Percentiles rank a stretch among this genome's conserved stretches.
Conservation (phyloP, 2,888 invertebrate species). For the Stenchaetothrips biformis region DNA sequence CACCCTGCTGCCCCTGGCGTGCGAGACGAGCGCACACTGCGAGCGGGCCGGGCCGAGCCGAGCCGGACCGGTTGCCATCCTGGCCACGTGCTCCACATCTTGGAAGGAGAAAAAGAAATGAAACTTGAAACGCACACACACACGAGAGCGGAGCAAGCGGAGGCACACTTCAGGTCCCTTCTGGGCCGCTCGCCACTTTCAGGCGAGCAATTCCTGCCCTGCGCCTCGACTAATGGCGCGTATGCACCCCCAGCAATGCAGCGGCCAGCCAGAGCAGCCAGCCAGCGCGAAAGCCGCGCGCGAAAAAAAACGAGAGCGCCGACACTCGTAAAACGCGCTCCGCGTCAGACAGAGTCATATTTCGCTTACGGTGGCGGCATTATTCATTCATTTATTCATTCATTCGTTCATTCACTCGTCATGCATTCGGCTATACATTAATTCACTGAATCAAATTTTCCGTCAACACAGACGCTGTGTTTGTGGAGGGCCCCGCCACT, state of each 20-base stretch:
- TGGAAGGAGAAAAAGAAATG: not conserved
- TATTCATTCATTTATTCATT: too few relatives aligned
- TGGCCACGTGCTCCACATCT: conserved; percentile 2
- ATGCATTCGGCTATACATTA: too few relatives aligned
- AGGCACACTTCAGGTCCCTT: conserved; percentile 7
- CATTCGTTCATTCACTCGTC: too few relatives aligned
- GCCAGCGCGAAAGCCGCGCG: not conserved
- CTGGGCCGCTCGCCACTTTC: conserved; percentile 1
- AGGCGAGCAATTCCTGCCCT: not conserved
- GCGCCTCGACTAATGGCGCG: not conserved
- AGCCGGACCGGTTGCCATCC: not conserved
- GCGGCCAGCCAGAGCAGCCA: not conserved
- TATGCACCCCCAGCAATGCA: not conserved
- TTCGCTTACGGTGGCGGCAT: too few relatives aligned
- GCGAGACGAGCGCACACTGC: too few relatives aligned
- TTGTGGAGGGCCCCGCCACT: too few relatives aligned
- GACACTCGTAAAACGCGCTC: not conserved
- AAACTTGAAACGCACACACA: not conserved
- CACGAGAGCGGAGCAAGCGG: not conserved
- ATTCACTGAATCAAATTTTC: too few relatives aligned
- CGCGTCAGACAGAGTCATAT: not conserved
- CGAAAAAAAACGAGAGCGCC: not conserved
- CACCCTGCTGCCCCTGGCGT: too few relatives aligned
- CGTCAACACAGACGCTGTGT: too few relatives aligned
- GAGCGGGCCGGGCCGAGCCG: too few relatives aligned